phyloP scores from a whole-genome alignment of 2,797 vertebrate genomes.

The Callimico goeldii region DNA sequence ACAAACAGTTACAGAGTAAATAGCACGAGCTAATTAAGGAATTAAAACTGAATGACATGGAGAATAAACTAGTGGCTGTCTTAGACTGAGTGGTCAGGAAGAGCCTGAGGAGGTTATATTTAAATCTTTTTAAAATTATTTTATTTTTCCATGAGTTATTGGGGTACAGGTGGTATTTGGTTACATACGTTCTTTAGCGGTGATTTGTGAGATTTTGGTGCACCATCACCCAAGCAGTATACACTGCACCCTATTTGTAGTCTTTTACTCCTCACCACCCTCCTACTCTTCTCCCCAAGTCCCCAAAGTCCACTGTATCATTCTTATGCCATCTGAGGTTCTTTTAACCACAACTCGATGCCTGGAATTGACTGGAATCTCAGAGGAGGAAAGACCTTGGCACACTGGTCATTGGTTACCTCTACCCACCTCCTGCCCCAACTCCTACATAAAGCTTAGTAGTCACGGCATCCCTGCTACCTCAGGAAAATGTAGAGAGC shows the following conservation, averaged over 20 bases:
- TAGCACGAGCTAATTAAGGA: neutral
- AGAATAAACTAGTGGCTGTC: neutral
- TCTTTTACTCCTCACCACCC: neutral
- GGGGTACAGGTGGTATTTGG: too few species aligned
- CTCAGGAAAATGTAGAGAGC: neutral
- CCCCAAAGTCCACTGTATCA: neutral
- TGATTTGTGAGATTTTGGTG: too few species aligned
- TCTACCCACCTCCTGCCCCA: neutral
- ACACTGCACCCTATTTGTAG: neutral
- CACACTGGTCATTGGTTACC: neutral
- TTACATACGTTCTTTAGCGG: too few species aligned
- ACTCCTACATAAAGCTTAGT: neutral
- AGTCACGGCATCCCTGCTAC: neutral
- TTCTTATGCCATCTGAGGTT: neutral
- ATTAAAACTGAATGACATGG: neutral
- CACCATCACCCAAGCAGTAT: neutral
- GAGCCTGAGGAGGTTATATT: neutral
- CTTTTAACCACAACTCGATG: neutral
- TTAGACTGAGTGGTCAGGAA: neutral
- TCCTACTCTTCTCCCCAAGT: neutral
- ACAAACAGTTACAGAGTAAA: neutral
- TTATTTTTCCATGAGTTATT: too few species aligned
- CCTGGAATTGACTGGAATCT: neutral
- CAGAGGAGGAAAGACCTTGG: neutral
- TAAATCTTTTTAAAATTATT: neutral